phyloP scores from a whole-genome alignment of 2,888 invertebrate species.

The Lydus trimaculatus region DNA sequence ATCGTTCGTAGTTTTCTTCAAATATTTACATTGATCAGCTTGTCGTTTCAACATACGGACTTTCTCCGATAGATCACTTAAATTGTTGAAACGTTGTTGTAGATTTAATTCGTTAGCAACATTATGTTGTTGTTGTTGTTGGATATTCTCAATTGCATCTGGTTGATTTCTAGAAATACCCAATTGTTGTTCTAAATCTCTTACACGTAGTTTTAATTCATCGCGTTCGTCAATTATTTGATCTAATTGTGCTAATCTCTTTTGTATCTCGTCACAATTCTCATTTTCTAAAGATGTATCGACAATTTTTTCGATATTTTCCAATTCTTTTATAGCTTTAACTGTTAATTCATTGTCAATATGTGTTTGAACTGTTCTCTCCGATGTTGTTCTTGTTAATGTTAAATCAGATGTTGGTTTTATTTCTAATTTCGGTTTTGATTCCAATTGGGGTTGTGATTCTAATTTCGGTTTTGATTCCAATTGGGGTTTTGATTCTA shows the following conservation, averaged over 20 bases:
- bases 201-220: not conserved
- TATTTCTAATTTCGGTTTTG: too few species aligned
- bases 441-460: too few species aligned
- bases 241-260: constrained; percentile 37
- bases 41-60: constrained; percentile 14
- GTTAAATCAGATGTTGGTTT: too few species aligned
- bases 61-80: constrained; percentile 45
- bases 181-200: not conserved
- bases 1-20: not conserved
- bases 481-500: too few species aligned
- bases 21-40: not conserved
- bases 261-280: constrained; percentile 18
- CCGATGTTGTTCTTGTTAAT: not conserved
- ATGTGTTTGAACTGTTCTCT: constrained; percentile 18
- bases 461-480: too few species aligned
- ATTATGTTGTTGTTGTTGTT: too few species aligned
- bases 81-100: constrained; percentile 44
- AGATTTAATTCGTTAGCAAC: constrained; percentile 23
- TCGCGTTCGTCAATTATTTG: constrained; percentile 5
- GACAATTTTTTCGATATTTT: not conserved
- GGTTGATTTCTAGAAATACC: not conserved
- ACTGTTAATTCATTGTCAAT: constrained; percentile 41
- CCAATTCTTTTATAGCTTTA: constrained; percentile 48
- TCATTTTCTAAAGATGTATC: not conserved
- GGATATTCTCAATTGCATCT: not conserved